These are phyloP conservation scores for Fragum sueziense DNA, from an alignment of 2,888 invertebrate species.

Conservation along the genomic window DNA sequence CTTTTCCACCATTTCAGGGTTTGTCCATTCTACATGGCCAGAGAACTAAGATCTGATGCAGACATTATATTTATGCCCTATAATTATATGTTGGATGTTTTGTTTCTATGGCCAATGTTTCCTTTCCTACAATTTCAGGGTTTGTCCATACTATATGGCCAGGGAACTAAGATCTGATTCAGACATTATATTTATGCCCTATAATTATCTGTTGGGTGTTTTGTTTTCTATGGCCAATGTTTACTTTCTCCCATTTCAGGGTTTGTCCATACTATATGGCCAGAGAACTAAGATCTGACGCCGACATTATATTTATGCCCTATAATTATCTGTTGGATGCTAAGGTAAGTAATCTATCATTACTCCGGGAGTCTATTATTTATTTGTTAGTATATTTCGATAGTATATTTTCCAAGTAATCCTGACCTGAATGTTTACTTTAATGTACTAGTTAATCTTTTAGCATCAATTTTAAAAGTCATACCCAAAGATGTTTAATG, in stretches of 20 bases:
- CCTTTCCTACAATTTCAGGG: too few species aligned
- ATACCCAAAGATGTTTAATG: too few species aligned
- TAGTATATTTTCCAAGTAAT: too few species aligned
- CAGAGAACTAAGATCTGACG: slow-evolving; percentile 91
- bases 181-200: slow-evolving; percentile 98
- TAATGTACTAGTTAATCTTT: too few species aligned
- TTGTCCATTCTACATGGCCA: slow-evolving; percentile 92
- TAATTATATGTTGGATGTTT: too few species aligned
- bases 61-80: slow-evolving; percentile 99
- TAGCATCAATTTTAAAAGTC: too few species aligned
- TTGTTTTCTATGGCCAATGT: too few species aligned
- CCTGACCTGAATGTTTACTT: too few species aligned
- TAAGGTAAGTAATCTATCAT: not conserved
- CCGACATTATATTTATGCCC: slow-evolving; percentile 98
- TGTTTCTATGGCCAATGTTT: too few species aligned
- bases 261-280: slow-evolving; percentile 96
- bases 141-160: slow-evolving; percentile 97
- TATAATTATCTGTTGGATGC: slow-evolving; percentile 94
- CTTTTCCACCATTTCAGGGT: slow-evolving; percentile 17
- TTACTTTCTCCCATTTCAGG: too few species aligned
- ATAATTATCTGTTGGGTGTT: slow-evolving; percentile 92
- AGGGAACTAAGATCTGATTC: slow-evolving; percentile 93
- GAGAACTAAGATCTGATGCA: slow-evolving; percentile 92
- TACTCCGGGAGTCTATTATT: not conserved
- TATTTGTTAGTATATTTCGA: too few species aligned